Evolutionary conservation across 2,888 invertebrate species (phyloP), one percentile per base, ranked within the genome.

Genomic region (Apamea crenata): DNA sequence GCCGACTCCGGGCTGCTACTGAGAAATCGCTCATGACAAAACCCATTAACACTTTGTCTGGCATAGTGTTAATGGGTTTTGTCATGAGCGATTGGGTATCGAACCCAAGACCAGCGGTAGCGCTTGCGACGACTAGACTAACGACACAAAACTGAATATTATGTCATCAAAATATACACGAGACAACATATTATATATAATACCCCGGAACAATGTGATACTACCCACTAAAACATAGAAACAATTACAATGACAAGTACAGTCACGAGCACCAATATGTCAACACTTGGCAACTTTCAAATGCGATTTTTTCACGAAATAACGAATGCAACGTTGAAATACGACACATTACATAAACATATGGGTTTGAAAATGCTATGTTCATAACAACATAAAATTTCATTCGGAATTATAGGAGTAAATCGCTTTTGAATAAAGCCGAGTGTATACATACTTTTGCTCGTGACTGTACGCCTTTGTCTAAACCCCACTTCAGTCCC

Each of bases 171-270:
- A 53, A 56, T 56, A 56, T 12, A n/a, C 56, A 56, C 1, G 25
- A 59, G 56, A 59, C n/a, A 14, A n/a, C 56, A 56, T n/a, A 56
- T n/a, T n/a, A 56, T n/a, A 56, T 56, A 56, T 56, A n/a, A 12
- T 25, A n/a, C 63, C 50, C 53, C 32, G 47, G 36, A 70, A 67
- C 53, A 21, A 44, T 71, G 12, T 71, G 14, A 32, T 70, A 21
- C 7, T 56, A 12, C 14, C 18, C 21, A 36, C 7, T 40, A 21
- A 53, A 76, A 79, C 66, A 77, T 40, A 36, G 50, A 47, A 77
- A 84, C 75, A 80, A 89, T 84, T 84, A 81, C 61, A 78, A 78
- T 74, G 66, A 74, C 80, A 78, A 74, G 56, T 66, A 47, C 47
- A 47, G 47, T 47, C 5, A 47, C 47, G 16, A 16, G 0, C 14